phyloP scores from a whole-genome alignment of 2,113 vertebrate genomes.

The Istiophorus platypterus region DNA sequence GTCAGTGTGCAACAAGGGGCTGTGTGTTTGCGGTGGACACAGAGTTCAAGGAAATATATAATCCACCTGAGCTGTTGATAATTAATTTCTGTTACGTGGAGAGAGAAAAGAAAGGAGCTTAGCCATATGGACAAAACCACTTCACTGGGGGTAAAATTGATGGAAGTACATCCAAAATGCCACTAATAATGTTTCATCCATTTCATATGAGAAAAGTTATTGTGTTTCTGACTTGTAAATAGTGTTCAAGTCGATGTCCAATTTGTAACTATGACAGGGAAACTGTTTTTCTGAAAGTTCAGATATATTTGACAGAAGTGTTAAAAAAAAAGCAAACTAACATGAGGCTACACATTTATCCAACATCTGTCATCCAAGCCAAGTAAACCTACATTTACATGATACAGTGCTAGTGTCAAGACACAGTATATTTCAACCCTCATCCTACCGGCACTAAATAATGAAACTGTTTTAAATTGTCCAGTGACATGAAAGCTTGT shows the following conservation, averaged over 20 bases:
- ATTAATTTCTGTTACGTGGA: conserved; percentile 1
- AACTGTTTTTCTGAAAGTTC: not conserved
- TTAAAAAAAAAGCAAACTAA: not conserved
- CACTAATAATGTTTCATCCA: not conserved
- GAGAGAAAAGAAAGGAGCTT: not conserved
- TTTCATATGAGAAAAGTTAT: not conserved
- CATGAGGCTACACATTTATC: not conserved
- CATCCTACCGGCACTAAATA: not conserved
- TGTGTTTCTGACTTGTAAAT: not conserved
- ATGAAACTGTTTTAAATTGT: not conserved
- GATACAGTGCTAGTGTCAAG: not conserved
- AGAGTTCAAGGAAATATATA: not conserved
- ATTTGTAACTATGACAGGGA: not conserved
- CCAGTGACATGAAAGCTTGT: not conserved
- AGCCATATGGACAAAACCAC: not conserved
- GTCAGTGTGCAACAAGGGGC: not conserved
- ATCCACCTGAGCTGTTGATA: conserved; percentile 2
- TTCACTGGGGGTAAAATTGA: no score
- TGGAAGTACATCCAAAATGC: no score
- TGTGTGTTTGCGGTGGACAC: not conserved
- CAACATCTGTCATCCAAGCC: not conserved
- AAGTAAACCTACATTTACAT: not conserved
- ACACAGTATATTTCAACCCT: not conserved
- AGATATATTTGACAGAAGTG: not conserved
- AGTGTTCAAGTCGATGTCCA: not conserved